Conservation (phyloP, 1,140 invertebrate species). For the Drosophila kurseongensis region DNA sequence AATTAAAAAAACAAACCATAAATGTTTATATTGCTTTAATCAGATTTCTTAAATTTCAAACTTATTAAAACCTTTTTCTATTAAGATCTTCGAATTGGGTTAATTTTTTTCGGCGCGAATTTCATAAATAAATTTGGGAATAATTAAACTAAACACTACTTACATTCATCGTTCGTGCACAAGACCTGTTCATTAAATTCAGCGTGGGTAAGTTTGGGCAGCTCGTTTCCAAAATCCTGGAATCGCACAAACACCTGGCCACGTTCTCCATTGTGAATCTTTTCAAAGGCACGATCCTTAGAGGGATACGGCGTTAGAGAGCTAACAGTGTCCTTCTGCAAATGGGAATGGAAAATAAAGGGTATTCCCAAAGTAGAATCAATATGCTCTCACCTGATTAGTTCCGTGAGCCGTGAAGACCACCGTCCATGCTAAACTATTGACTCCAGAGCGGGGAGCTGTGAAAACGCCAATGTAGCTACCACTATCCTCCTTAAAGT, state of each 20-base stretch:
- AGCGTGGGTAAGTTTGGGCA: slow-evolving; percentile 47
- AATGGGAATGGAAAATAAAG: neutral
- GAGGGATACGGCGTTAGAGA: slow-evolving; percentile 45
- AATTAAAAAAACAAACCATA: too few species aligned
- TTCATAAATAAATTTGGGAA: too few species aligned
- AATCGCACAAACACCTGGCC: slow-evolving; percentile 48
- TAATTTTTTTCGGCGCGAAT: too few species aligned
- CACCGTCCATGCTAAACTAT: slow-evolving; percentile 41
- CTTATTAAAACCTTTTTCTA: too few species aligned
- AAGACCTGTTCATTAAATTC: slow-evolving; percentile 46
- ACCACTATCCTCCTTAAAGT: slow-evolving; percentile 20
- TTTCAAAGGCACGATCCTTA: slow-evolving; percentile 20
- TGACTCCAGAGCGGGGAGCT: slow-evolving; percentile 34
- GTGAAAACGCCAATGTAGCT: slow-evolving; percentile 44
- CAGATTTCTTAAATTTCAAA: too few species aligned
- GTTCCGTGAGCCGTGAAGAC: slow-evolving; percentile 34
- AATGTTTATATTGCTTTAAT: too few species aligned
- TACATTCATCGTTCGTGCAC: slow-evolving; percentile 47
- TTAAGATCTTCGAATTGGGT: too few species aligned
- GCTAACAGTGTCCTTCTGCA: slow-evolving; percentile 44
- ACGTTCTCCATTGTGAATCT: slow-evolving; percentile 46
- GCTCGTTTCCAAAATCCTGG: slow-evolving; percentile 25
- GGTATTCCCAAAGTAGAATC: too few species aligned
- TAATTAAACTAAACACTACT: too few species aligned
- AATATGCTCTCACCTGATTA: slow-evolving; percentile 9